These are phyloP conservation scores for Ladona fulva DNA, from an alignment of 1,140 invertebrate species.

Conservation along the genomic window DNA sequence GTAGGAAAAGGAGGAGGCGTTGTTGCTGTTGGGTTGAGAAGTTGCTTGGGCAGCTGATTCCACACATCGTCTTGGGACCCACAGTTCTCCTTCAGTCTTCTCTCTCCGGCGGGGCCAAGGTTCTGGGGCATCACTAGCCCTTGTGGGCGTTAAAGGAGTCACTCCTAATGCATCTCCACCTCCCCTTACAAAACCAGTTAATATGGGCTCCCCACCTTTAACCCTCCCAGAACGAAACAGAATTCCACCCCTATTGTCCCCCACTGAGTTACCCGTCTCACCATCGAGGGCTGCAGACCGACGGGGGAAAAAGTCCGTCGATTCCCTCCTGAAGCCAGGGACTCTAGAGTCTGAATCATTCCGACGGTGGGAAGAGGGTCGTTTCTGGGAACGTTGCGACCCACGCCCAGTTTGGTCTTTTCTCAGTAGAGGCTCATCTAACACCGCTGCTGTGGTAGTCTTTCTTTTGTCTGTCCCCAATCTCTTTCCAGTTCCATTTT, in stretches of 20 bases:
- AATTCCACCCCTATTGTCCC: not conserved
- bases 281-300: constrained; percentile 60
- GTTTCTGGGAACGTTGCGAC: constrained; percentile 38
- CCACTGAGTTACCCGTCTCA: constrained; percentile 28
- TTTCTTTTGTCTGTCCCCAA: constrained; percentile 32
- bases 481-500: constrained; percentile 14
- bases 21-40: not conserved
- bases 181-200: constrained; percentile 56
- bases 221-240: constrained; percentile 18
- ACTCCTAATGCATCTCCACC: constrained; percentile 17
- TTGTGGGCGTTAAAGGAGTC: constrained; percentile 22
- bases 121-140: constrained; percentile 40
- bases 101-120: constrained; percentile 57
- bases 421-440: not conserved
- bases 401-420: not conserved
- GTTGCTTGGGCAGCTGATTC: not conserved
- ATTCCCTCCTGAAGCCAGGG: constrained; percentile 62
- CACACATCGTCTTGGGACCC: not conserved
- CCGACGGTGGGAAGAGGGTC: constrained; percentile 49
- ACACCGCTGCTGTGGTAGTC: constrained; percentile 34
- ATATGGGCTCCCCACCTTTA: constrained; percentile 51
- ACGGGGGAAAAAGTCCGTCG: constrained; percentile 70
- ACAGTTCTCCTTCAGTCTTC: constrained; percentile 76
- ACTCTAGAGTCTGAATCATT: not conserved
- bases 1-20: not conserved